A percentile compares a stretch with the other conserved stretches of the same genome.
These are phyloP conservation scores for Amphiprion ocellaris DNA, from an alignment of 2,113 vertebrate genomes.

Conservation along the genomic window DNA sequence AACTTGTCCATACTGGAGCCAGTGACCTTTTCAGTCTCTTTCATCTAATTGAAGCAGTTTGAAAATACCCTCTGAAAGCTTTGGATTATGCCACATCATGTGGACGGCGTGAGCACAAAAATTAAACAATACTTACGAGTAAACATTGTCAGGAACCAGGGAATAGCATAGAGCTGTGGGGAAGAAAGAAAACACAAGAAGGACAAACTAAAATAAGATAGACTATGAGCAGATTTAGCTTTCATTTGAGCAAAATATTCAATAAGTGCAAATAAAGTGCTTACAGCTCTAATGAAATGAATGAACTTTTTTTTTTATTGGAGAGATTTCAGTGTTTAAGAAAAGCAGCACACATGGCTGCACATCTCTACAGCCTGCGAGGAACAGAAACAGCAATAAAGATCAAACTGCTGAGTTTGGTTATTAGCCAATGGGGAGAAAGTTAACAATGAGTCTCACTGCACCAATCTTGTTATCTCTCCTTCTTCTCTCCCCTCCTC, in stretches of 20 bases:
- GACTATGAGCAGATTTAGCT: conserved; percentile 3
- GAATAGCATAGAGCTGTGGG: conserved; percentile 95
- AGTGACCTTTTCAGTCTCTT: conserved; percentile 63
- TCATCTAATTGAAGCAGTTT: conserved; percentile 43
- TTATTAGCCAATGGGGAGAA: conserved; percentile 49
- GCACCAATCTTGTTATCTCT: conserved; percentile 38
- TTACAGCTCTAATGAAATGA: conserved; percentile 26
- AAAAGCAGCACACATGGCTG: conserved; percentile 33
- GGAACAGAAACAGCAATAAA: conserved; percentile 50
- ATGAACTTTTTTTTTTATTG: conserved; percentile 10
- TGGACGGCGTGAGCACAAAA: conserved; percentile 15
- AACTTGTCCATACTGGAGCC: conserved; percentile 24
- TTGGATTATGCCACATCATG: conserved; percentile 11
- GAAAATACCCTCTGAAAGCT: conserved; percentile 33
- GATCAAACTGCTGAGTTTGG: conserved; percentile 60
- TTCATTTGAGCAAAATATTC: conserved; percentile 21
- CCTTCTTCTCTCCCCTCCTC: not conserved
- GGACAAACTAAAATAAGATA: not conserved
- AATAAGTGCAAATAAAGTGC: conserved; percentile 5
- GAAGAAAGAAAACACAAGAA: conserved; percentile 22
- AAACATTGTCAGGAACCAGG: conserved; percentile 99
- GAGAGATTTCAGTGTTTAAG: not conserved
- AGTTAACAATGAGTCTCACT: conserved; percentile 61
- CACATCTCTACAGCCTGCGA: conserved; percentile 13
- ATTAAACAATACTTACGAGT: conserved; percentile 90